Evolutionary conservation across 2,888 invertebrate genomes (phyloP).

Genomic region (Heliothis peltigera): DNA sequence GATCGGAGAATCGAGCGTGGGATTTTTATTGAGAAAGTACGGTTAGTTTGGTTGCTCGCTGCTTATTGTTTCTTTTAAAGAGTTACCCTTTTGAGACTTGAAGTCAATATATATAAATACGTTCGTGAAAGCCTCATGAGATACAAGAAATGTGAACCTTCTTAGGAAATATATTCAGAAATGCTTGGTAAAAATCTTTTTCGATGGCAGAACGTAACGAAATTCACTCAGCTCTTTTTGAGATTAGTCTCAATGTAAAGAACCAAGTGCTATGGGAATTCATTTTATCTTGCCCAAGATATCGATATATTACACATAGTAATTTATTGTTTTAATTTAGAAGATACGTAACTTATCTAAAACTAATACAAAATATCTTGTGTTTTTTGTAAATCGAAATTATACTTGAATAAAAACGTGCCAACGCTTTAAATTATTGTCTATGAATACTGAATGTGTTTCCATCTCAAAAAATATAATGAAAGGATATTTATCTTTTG

Average conservation of each 20-base stretch:
- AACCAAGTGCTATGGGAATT: background rate
- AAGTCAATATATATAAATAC: conserved; percentile 28
- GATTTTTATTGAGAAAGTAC: conserved; percentile 57
- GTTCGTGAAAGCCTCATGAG: conserved; percentile 27
- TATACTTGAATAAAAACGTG: conserved; percentile 5
- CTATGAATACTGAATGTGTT: background rate
- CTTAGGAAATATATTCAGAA: conserved; percentile 16
- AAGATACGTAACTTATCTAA: conserved; percentile 1
- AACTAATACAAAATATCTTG: conserved; percentile 1
- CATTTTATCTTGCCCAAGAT: background rate
- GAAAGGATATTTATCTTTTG: too few species aligned
- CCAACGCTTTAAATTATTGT: conserved; percentile 9
- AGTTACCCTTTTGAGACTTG: conserved; percentile 32
- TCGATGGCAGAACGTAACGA: background rate
- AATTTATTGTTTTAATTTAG: background rate
- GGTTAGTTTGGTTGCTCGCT: conserved; percentile 43
- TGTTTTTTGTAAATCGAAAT: conserved; percentile 23
- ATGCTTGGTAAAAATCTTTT: background rate
- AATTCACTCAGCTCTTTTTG: conserved; percentile 23
- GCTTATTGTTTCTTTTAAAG: conserved; percentile 48
- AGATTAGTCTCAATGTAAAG: conserved; percentile 5
- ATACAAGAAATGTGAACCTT: conserved; percentile 1
- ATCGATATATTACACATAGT: background rate
- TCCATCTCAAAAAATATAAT: background rate
- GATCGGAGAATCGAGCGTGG: conserved; percentile 43